These are phyloP conservation scores for Melanogrammus aeglefinus DNA, from an alignment of 2,797 vertebrate genomes.

Conservation along the genomic window DNA sequence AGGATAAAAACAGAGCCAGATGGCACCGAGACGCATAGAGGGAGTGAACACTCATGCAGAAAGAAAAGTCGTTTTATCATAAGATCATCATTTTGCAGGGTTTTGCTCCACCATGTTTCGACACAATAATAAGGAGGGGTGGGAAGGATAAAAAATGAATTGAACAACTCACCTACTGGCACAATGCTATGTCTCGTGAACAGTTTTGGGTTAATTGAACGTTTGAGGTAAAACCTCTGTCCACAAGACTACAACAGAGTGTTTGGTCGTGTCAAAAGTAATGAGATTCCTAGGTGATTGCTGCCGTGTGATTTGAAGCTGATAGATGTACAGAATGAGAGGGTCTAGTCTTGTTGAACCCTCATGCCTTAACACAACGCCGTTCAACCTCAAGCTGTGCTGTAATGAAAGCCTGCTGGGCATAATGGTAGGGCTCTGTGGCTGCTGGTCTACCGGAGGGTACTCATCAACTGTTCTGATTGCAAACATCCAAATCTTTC, in stretches of 20 bases:
- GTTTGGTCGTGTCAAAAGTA: conserved; percentile 38
- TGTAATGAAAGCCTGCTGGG: conserved; percentile 74
- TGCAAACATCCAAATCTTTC: conserved; percentile 63
- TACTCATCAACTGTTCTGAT: conserved; percentile 76
- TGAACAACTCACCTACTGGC: background rate
- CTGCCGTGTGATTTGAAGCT: conserved; percentile 55
- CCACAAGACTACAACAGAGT: conserved; percentile 11
- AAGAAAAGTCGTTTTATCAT: conserved; percentile 59
- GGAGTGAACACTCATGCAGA: conserved; percentile 55
- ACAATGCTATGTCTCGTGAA: conserved; percentile 37
- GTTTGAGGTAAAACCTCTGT: conserved; percentile 22
- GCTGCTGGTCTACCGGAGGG: conserved; percentile 65
- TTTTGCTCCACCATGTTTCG: conserved; percentile 39
- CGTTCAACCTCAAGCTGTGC: conserved; percentile 62
- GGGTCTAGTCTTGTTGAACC: conserved; percentile 56
- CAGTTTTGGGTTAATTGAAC: conserved; percentile 54
- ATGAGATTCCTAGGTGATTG: conserved; percentile 51
- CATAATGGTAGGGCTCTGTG: conserved; percentile 72
- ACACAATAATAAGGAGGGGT: background rate
- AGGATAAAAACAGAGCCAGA: conserved; percentile 68
- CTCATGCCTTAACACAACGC: conserved; percentile 53
- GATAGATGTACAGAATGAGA: conserved; percentile 53
- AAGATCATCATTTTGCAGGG: conserved; percentile 35
- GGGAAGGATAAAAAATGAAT: background rate
- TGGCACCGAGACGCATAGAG: conserved; percentile 56